Percentiles rank a stretch among this genome's conserved stretches.
These are phyloP conservation scores for Coptodon rendalli DNA, from an alignment of 2,113 vertebrate species.

Conservation along the genomic window DNA sequence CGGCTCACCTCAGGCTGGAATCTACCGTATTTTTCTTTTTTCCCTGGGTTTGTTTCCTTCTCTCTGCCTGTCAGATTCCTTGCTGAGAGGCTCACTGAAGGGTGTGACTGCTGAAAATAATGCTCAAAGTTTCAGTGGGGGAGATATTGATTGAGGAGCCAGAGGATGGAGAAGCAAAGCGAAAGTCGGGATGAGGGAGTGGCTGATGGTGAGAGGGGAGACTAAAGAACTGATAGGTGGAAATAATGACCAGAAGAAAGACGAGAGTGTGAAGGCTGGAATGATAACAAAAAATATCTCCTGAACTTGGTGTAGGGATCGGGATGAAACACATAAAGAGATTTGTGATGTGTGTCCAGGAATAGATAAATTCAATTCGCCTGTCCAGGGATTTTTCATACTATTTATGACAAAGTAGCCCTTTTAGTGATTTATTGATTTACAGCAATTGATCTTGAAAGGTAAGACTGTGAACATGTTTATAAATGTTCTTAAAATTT, in stretches of 20 bases:
- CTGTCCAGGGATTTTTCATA: not conserved
- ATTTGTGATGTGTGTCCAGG: not conserved
- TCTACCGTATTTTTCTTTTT: conserved; percentile 4
- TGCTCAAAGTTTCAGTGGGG: conserved; percentile 4
- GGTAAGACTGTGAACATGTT: not conserved
- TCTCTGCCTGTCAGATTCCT: conserved; percentile 29
- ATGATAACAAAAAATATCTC: not conserved
- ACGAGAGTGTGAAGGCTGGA: not conserved
- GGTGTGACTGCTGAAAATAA: conserved; percentile 26
- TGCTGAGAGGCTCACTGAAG: not conserved
- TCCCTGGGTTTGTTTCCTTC: not conserved
- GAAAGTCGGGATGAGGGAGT: not conserved
- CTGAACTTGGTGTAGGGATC: not conserved
- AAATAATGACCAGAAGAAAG: not conserved
- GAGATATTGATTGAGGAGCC: conserved; percentile 33
- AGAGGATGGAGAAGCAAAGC: not conserved
- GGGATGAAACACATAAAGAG: fast-evolving
- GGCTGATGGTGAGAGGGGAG: not conserved
- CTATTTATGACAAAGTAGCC: not conserved
- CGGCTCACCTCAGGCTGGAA: conserved; percentile 37
- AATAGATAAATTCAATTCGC: not conserved
- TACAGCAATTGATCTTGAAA: not conserved
- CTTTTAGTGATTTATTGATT: not conserved
- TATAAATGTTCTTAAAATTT: not conserved
- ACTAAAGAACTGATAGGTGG: not conserved